phyloP scores from a whole-genome alignment of 2,888 invertebrate species.

The Thymelicus lineola region DNA sequence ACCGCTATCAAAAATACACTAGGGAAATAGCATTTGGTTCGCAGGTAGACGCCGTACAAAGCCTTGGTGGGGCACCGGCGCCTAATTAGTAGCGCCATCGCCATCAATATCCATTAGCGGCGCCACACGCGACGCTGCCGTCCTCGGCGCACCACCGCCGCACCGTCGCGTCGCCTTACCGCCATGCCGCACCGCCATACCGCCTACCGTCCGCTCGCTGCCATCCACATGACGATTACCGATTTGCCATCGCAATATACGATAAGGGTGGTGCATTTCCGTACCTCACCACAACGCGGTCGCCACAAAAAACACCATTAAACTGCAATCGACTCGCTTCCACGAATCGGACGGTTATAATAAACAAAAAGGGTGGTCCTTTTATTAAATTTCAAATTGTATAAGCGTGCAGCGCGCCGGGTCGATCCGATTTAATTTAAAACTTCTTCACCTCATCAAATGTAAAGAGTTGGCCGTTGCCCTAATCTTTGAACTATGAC shows the following conservation, averaged over 20 bases:
- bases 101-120: constrained; percentile 84
- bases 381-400: constrained; percentile 71
- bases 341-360: constrained; percentile 28
- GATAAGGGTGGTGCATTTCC: constrained; percentile 74
- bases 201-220: constrained; percentile 43
- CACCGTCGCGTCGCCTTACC: constrained; percentile 50
- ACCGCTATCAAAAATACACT: constrained; percentile 41
- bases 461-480: constrained; percentile 79
- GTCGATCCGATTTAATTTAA: constrained; percentile 73
- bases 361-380: constrained; percentile 55
- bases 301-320: constrained; percentile 49
- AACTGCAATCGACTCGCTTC: constrained; percentile 35
- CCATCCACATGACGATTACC: constrained; percentile 60
- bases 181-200: constrained; percentile 52
- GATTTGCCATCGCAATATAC: constrained; percentile 61
- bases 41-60: constrained; percentile 53
- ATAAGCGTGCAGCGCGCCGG: constrained; percentile 68
- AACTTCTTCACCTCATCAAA: constrained; percentile 74
- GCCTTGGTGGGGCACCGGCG: constrained; percentile 57
- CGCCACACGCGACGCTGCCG: constrained; percentile 77
- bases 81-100: constrained; percentile 79
- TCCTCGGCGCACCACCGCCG: constrained; percentile 47
- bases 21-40: constrained; percentile 56
- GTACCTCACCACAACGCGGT: constrained; percentile 54
- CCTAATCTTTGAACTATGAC: constrained; percentile 85